These are phyloP conservation scores for Illadopsis cleaveri DNA, from an alignment of 2,113 vertebrate genomes.

Conservation along the genomic window DNA sequence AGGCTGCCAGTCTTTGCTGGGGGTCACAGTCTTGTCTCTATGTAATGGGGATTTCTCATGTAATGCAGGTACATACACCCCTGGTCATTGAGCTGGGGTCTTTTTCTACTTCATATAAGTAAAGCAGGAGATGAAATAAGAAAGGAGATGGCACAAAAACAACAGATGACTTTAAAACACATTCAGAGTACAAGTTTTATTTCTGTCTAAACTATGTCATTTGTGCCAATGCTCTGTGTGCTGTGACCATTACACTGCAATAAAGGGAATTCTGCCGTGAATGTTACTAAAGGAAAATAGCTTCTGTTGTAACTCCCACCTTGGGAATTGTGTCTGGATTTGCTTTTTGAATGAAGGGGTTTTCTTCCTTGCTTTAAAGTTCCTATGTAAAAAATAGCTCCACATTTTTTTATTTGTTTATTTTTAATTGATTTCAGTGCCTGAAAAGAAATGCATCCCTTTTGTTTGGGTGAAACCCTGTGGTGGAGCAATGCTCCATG, in stretches of 20 bases:
- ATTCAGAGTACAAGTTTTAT: not conserved
- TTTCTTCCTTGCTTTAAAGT: not conserved
- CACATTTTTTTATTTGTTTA: fast-evolving
- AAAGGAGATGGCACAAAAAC: not conserved
- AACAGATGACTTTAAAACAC: not conserved
- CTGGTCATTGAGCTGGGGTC: not conserved
- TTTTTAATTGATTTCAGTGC: not conserved
- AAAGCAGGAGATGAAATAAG: not conserved
- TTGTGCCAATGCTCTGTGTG: not conserved
- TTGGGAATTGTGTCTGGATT: not conserved
- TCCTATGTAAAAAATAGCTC: not conserved
- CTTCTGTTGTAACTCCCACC: not conserved
- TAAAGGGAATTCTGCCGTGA: not conserved
- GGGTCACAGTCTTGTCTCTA: not conserved
- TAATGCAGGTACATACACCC: not conserved
- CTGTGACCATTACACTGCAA: not conserved
- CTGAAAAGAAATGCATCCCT: not conserved
- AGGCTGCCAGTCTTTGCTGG: not conserved
- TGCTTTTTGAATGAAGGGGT: not conserved
- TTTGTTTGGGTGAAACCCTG: not conserved
- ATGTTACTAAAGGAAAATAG: not conserved
- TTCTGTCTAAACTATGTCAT: not conserved
- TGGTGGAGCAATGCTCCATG: not conserved
- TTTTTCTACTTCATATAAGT: not conserved
- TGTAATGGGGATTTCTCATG: not conserved